These are phyloP conservation scores for Aricia artaxerxes DNA, from an alignment of 2,888 invertebrate species.

Conservation along the genomic window DNA sequence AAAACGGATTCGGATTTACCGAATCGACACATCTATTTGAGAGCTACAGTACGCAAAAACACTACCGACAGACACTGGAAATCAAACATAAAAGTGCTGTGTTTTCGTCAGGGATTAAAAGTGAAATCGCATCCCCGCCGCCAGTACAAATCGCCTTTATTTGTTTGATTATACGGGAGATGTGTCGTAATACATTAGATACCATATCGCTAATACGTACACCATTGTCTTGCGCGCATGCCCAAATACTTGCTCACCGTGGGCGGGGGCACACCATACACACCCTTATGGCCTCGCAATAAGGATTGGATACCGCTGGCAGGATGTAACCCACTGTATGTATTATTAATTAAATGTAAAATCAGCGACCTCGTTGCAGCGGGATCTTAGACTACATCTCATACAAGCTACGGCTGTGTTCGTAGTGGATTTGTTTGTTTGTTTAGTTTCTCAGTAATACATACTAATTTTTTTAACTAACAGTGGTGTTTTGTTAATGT, in stretches of 20 bases:
- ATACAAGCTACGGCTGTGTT: not conserved
- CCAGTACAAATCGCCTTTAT: constrained; percentile 13
- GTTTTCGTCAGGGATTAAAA: not conserved
- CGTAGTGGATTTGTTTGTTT: not conserved
- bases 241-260: constrained; percentile 32
- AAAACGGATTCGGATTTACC: too few relatives aligned
- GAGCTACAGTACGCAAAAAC: too few relatives aligned
- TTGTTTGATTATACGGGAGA: constrained; percentile 32
- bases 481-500: not conserved
- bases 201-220: constrained; percentile 43
- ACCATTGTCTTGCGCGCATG: constrained; percentile 43
- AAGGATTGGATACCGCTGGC: not conserved
- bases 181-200: constrained; percentile 38
- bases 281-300: not conserved
- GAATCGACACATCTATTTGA: too few relatives aligned
- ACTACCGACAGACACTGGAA: too few relatives aligned
- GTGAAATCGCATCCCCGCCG: not conserved
- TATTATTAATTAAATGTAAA: constrained; percentile 34
- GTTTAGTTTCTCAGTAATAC: not conserved
- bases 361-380: constrained; percentile 31
- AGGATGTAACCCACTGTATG: constrained; percentile 28
- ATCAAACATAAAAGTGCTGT: too few relatives aligned
- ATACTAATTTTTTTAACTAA: not conserved
- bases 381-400: constrained; percentile 4
- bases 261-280: constrained; percentile 40